Percentiles rank a stretch among this genome's conserved stretches.
Conservation (phyloP, 2,113 vertebrate genomes). For the Pipa parva region DNA sequence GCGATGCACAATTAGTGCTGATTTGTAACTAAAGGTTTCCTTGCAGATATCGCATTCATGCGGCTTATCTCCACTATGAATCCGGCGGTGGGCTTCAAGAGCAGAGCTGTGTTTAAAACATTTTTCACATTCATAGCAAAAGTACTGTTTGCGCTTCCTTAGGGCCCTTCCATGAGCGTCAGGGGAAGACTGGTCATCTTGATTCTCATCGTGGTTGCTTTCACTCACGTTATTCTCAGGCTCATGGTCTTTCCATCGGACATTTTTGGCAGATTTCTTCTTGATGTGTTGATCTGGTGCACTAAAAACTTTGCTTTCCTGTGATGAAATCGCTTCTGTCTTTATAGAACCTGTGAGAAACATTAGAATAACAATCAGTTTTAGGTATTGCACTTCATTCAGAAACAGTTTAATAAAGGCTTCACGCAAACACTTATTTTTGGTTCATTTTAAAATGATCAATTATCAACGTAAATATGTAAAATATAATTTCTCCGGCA, state of each 20-base stretch:
- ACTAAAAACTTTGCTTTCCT: neutral
- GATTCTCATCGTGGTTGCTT: neutral
- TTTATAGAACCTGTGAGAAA: neutral
- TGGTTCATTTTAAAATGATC: too few species aligned
- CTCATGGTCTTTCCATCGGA: neutral
- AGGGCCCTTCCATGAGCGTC: neutral
- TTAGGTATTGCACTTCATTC: too few species aligned
- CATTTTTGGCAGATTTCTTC: neutral
- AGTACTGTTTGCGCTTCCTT: constrained; percentile 1
- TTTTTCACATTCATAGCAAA: constrained; percentile 26
- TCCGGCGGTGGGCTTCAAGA: constrained; percentile 18
- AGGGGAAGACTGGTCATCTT: neutral
- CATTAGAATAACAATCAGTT: neutral
- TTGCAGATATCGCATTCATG: constrained; percentile 17
- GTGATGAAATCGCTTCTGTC: neutral
- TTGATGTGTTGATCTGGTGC: neutral
- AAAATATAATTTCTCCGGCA: too few species aligned
- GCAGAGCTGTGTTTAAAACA: constrained; percentile 16
- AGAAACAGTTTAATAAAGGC: too few species aligned
- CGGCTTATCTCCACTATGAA: constrained; percentile 31
- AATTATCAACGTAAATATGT: too few species aligned
- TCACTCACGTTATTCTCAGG: neutral
- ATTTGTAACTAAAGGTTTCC: constrained; percentile 1
- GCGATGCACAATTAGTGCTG: constrained; percentile 18
- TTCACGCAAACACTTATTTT: too few species aligned